These are phyloP conservation scores for Sigmodon hispidus DNA, from an alignment of 2,113 vertebrate genomes.

Conservation along the genomic window DNA sequence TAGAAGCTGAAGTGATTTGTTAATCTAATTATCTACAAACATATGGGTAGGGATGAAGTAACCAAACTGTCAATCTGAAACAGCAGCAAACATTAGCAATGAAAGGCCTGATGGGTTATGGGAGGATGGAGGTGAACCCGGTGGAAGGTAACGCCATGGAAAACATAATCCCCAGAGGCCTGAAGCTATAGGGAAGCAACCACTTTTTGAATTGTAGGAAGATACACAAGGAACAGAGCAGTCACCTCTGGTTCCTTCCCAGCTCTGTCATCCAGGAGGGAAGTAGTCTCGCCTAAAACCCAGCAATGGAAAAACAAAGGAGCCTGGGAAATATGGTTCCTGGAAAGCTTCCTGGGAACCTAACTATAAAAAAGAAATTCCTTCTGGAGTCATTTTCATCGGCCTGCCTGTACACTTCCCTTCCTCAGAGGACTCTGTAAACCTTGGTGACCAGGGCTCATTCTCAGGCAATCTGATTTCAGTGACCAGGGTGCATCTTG, in stretches of 20 bases:
- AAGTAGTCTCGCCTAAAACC: background rate
- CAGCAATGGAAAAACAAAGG: background rate
- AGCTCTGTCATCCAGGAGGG: background rate
- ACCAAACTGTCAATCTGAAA: background rate
- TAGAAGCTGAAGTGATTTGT: background rate
- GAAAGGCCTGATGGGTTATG: background rate
- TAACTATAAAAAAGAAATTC: background rate
- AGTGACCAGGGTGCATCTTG: background rate
- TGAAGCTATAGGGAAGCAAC: background rate
- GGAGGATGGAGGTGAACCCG: background rate
- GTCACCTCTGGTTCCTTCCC: background rate
- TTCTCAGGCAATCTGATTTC: background rate
- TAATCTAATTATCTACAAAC: background rate
- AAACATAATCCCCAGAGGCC: background rate
- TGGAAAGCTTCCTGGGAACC: background rate
- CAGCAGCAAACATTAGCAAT: background rate
- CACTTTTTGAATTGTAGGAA: background rate
- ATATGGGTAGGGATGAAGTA: background rate
- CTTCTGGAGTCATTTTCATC: background rate
- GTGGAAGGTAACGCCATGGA: background rate
- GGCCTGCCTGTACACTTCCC: background rate
- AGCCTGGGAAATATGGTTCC: background rate
- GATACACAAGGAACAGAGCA: rapidly evolving
- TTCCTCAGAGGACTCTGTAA: background rate
- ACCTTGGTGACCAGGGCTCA: background rate